Conservation (phyloP, 2,888 invertebrate genomes). For the Caenorhabditis sinica region DNA sequence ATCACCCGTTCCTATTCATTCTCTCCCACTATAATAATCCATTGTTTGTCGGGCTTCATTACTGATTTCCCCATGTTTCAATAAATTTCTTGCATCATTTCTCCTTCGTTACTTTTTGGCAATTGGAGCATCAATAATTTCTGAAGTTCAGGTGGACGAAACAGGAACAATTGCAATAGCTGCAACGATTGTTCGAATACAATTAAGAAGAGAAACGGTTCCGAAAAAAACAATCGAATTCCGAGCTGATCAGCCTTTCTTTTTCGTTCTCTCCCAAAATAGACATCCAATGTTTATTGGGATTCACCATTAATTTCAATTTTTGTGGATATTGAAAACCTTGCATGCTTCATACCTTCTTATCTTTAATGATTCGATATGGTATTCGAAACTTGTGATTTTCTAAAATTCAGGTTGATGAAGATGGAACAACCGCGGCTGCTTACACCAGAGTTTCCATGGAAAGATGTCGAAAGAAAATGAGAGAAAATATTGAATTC, state of each 20-base stretch:
- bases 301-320: slow-evolving; percentile 2
- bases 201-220: no score
- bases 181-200: slow-evolving; percentile 32
- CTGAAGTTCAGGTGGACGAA: neutral
- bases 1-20: slow-evolving; percentile 66
- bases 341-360: neutral
- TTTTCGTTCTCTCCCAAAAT: slow-evolving; percentile 59
- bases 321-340: no score
- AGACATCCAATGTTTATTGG: slow-evolving; percentile 54
- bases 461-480: slow-evolving; percentile 5
- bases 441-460: neutral
- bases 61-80: no score
- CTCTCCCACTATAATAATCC: slow-evolving; percentile 28
- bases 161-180: slow-evolving; percentile 63
- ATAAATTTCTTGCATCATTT: no score
- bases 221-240: neutral
- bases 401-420: slow-evolving; percentile 69
- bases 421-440: slow-evolving; percentile 37
- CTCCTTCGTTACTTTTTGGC: no score
- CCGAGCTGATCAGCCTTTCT: slow-evolving; percentile 72
- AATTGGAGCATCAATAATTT: no score
- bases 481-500: slow-evolving; percentile 9
- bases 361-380: neutral
- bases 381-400: neutral
- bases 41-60: no score